Evolutionary conservation across 2,113 vertebrate species (phyloP), one percentile per base, ranked within the genome.

Genomic region (Probosciger aterrimus): DNA sequence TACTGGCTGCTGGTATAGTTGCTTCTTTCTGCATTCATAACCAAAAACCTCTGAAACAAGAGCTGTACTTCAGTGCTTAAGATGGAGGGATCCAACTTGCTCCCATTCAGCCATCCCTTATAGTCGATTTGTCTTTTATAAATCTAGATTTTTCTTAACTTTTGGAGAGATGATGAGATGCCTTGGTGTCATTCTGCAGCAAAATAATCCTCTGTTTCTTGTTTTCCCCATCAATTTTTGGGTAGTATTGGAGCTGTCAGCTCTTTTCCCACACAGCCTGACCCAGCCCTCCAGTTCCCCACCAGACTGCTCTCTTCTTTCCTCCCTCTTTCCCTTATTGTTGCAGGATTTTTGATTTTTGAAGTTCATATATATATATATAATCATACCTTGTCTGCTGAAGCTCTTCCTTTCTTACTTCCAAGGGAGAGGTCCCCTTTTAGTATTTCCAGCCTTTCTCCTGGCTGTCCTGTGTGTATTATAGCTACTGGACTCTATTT

Each of bases 381-480:
- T 74, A 53, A 79, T 52, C 94, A 31, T 96, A 96, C 93, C 93
- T 97, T 92, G 78, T 90, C 44, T 73, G 41, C 49, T 47, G 92
- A 65, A 70, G 68, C 11, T 90, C 75, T 50, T 82, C 33, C 69
- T 90, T 91, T 88, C 67, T 67, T 63, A 33, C 18, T 82, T 80
- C 79, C 64, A 88, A 60, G n/a, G 47, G 16, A 63, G 57, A 93
- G 73, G 30, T 74, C 37, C n/a, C n/a, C 15, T 92, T 75, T 80
- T 55, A 47, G 30, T 67, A 49, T 52, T 50, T 64, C 50, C 46
- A 60, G 46, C 39, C 78, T 60, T 44, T 43, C 71, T 82, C 88
- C 75, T 88, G 46, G 10, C 43, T 65, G 43, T 85, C 57, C 67
- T 50, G 16, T 80, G 53, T 55, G 49, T 65, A 75, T 41, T 80